phyloP scores from a whole-genome alignment of 2,113 vertebrate genomes.

The Chloropsis hardwickii region DNA sequence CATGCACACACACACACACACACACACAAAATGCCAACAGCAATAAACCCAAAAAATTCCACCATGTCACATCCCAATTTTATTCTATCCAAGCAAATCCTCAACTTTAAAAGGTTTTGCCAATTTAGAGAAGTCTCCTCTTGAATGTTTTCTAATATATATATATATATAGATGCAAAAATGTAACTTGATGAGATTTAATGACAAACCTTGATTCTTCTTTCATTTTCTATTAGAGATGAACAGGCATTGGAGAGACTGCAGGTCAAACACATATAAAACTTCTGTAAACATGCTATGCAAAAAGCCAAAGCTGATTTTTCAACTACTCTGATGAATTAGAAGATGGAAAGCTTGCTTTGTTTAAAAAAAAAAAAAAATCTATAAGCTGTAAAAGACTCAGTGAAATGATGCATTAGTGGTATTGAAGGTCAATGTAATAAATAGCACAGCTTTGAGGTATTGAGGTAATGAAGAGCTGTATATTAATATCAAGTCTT shows the following conservation, averaged over 20 bases:
- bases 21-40: not conserved
- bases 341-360: not conserved
- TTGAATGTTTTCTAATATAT: not conserved
- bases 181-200: not conserved
- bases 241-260: not conserved
- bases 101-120: not conserved
- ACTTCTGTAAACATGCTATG: not conserved
- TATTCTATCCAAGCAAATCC: not conserved
- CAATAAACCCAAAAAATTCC: not conserved
- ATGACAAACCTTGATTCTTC: not conserved
- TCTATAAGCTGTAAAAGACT: not conserved
- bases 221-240: not conserved
- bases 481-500: not conserved
- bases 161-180: not conserved
- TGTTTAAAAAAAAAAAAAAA: not conserved
- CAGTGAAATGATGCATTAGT: not conserved
- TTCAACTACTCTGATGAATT: not conserved
- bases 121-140: not conserved
- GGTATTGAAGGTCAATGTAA: not conserved
- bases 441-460: not conserved
- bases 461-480: not conserved
- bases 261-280: not conserved
- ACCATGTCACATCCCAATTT: not conserved
- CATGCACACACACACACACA: too few relatives aligned
- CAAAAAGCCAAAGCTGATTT: not conserved